Evolutionary conservation across 2,113 vertebrate species (phyloP).

Genomic region (Pelecanoides urinatrix): DNA sequence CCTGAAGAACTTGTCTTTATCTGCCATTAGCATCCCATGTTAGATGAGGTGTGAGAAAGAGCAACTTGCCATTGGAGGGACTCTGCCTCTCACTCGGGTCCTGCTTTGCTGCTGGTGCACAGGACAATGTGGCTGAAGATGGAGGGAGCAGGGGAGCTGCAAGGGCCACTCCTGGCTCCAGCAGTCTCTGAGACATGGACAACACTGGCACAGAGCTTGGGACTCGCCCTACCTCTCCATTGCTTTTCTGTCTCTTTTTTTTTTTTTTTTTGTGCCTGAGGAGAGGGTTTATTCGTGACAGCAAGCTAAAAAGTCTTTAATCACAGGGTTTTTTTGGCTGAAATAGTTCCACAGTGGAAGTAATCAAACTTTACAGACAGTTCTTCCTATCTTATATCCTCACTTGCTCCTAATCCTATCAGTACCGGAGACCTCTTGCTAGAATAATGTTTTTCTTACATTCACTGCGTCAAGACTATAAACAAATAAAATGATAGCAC

Average conservation of each 20-base stretch:
- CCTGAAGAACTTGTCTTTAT: not conserved
- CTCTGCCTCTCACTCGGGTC: accelerated
- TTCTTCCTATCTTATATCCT: not conserved
- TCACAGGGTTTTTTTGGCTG: not conserved
- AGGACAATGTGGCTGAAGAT: accelerated
- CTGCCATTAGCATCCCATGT: not conserved
- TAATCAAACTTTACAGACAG: not conserved
- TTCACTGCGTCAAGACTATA: not conserved
- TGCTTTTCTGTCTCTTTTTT: not conserved
- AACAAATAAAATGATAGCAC: not conserved
- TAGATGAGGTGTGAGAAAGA: not conserved
- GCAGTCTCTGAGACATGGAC: not conserved
- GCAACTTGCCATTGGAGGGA: not conserved
- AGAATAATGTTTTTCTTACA: not conserved
- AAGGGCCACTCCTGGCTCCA: not conserved
- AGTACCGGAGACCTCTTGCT: not conserved
- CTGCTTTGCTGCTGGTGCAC: not conserved
- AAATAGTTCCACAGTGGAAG: not conserved
- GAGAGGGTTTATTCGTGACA: not conserved
- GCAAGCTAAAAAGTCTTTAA: not conserved
- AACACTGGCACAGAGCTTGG: not conserved
- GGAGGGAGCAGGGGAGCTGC: not conserved
- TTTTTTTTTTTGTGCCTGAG: not conserved
- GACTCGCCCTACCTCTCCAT: not conserved
- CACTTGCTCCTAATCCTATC: not conserved